Conservation (phyloP, 1,140 invertebrate genomes). For the Zeugodacus cucurbitae region DNA sequence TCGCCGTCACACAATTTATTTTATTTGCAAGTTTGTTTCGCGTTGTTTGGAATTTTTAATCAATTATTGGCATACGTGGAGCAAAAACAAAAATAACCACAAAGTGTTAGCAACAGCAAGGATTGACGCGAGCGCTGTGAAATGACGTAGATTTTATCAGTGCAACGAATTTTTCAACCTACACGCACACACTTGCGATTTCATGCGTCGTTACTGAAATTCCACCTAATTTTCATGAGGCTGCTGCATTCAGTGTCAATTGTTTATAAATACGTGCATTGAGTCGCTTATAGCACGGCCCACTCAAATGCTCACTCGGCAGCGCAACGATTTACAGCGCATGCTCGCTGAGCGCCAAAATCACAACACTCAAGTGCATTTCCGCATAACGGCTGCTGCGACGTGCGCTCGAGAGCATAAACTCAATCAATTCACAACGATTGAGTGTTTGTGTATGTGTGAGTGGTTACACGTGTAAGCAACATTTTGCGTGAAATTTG, state of each 20-base stretch:
- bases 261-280: not conserved
- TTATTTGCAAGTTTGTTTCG: not conserved
- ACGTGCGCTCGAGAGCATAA: not conserved
- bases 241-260: not conserved
- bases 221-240: not conserved
- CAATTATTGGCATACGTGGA: not conserved
- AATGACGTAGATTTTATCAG: not conserved
- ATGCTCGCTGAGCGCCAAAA: not conserved
- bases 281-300: not conserved
- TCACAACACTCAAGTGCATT: not conserved
- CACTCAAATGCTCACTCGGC: not conserved
- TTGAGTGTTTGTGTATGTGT: not conserved
- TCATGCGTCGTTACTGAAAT: not conserved
- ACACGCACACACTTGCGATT: not conserved
- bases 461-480: not conserved
- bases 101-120: not conserved
- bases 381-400: constrained; percentile 21
- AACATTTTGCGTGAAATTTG: not conserved
- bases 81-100: not conserved
- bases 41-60: not conserved
- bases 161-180: not conserved
- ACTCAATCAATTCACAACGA: not conserved
- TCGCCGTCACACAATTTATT: not conserved
- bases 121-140: not conserved
- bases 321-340: not conserved